phyloP scores from a whole-genome alignment of 1,140 invertebrate genomes.

The Nasonia giraulti region DNA sequence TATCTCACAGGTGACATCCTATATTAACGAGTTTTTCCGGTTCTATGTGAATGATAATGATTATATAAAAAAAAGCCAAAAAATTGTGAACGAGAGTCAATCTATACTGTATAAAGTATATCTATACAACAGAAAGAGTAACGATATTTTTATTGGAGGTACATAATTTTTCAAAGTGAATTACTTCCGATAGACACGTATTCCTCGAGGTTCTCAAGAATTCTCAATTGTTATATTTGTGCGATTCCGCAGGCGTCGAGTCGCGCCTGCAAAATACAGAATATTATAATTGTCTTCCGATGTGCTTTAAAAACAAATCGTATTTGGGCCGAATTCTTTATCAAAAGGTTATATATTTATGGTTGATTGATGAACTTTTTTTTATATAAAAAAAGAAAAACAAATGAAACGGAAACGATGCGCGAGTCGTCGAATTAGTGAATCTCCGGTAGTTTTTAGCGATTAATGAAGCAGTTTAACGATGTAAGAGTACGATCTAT shows the following conservation, averaged over 20 bases:
- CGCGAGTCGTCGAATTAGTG: not conserved
- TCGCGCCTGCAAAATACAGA: not conserved
- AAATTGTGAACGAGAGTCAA: conserved; percentile 43
- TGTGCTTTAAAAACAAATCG: conserved; percentile 25
- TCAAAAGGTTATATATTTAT: not conserved
- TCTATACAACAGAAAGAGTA: conserved; percentile 39
- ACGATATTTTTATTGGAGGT: conserved; percentile 49
- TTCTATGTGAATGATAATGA: not conserved
- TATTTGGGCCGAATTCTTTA: conserved; percentile 40
- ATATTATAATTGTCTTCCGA: not conserved
- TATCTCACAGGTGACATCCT: not conserved
- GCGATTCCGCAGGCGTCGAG: conserved; percentile 40
- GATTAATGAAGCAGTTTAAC: not conserved
- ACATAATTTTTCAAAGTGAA: conserved; percentile 43
- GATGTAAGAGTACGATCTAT: not conserved
- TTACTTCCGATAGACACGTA: conserved; percentile 12
- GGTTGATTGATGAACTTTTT: not conserved
- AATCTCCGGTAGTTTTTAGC: not conserved
- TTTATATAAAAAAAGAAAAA: not conserved
- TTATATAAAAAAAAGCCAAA: not conserved
- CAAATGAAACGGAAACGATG: not conserved
- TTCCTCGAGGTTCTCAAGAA: not conserved
- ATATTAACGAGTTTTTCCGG: not conserved
- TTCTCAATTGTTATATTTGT: conserved; percentile 33
- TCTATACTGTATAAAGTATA: conserved; percentile 50